Conservation (phyloP, 2,888 invertebrate species). For the Heterodera filipjevi region DNA sequence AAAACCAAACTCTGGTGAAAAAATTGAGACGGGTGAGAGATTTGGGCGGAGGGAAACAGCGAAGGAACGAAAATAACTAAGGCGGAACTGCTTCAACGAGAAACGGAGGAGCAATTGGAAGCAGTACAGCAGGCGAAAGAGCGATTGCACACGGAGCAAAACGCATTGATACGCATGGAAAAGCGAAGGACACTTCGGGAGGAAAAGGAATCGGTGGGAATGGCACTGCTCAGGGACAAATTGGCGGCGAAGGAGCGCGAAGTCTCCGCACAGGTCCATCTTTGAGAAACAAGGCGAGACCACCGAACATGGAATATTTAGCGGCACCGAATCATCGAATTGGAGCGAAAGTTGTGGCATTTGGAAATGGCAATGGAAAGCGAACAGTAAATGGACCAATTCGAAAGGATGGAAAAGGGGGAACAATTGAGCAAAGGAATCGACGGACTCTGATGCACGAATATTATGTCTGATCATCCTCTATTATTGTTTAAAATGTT, state of each 20-base stretch:
- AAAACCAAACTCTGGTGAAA: conserved; percentile 14
- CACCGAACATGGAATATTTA: conserved; percentile 11
- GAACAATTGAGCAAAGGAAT: neutral
- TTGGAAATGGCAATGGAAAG: conserved; percentile 25
- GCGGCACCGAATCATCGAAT: conserved; percentile 36
- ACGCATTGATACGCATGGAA: conserved; percentile 22
- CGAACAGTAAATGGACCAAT: too few species aligned
- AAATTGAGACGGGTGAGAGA: conserved; percentile 29
- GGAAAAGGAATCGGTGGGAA: conserved; percentile 36
- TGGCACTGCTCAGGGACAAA: conserved; percentile 56
- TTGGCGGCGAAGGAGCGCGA: conserved; percentile 56
- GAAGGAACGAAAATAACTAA: conserved; percentile 7
- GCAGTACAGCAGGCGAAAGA: conserved; percentile 30
- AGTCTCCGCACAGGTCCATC: conserved; percentile 42
- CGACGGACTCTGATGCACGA: too few species aligned
- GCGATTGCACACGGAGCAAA: conserved; percentile 34
- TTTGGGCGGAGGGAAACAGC: neutral
- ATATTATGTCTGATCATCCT: too few species aligned
- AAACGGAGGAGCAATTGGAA: conserved; percentile 37
- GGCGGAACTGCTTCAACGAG: conserved; percentile 33
- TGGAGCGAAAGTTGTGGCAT: conserved; percentile 34
- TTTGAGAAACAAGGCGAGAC: too few species aligned
- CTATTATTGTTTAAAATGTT: too few species aligned
- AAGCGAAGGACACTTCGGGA: conserved; percentile 15
- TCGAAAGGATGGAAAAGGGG: neutral